Evolutionary conservation across 2,113 vertebrate species (phyloP).

Genomic region (Elachura formosa): DNA sequence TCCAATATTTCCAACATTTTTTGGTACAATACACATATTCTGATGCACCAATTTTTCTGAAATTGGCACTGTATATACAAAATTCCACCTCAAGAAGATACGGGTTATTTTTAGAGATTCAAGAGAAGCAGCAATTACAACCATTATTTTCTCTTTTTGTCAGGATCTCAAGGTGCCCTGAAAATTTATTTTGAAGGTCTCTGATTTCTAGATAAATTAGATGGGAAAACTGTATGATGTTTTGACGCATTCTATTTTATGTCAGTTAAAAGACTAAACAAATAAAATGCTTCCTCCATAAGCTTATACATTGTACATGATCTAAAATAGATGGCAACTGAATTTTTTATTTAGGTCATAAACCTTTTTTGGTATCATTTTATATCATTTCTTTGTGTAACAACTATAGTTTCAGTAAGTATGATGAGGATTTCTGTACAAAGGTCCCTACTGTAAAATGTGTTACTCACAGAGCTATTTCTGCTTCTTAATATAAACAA

Average conservation of each 20-base stretch:
- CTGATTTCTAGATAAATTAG: not conserved
- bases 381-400: not conserved
- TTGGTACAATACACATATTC: not conserved
- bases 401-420: not conserved
- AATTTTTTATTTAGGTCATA: not conserved
- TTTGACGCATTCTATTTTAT: not conserved
- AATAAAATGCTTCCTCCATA: not conserved
- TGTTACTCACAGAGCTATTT: not conserved
- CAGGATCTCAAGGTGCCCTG: not conserved
- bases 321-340: not conserved
- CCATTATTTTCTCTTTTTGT: not conserved
- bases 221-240: not conserved
- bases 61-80: not conserved
- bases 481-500: not conserved
- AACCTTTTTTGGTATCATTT: not conserved
- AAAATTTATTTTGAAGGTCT: not conserved
- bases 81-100: not conserved
- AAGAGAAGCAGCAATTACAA: not conserved
- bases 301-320: accelerated
- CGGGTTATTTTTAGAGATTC: not conserved
- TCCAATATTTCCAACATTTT: not conserved
- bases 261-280: not conserved
- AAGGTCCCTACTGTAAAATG: not conserved
- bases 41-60: not conserved
- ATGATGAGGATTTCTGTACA: not conserved